Evolutionary conservation across 2,113 vertebrate genomes (phyloP).

Genomic region (Carassius auratus): DNA sequence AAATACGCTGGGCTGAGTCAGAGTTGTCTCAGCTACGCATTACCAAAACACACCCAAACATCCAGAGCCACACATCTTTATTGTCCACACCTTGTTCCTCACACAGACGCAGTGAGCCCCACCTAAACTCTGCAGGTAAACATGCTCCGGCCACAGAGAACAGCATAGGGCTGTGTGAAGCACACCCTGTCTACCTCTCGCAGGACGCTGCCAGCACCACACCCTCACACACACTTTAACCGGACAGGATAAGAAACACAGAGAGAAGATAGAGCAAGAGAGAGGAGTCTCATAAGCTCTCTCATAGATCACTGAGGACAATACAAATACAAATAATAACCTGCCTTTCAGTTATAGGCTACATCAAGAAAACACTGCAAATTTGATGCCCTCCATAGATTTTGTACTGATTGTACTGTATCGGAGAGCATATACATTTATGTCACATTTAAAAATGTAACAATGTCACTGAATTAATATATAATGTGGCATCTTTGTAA

Average conservation of each 20-base stretch:
- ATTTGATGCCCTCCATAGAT: no score
- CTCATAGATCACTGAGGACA: not conserved
- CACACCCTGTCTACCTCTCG: conserved; percentile 46
- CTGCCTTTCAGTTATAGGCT: not conserved
- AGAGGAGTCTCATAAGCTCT: not conserved
- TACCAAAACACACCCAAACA: conserved; percentile 51
- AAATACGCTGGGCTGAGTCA: conserved; percentile 49
- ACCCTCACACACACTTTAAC: conserved; percentile 33
- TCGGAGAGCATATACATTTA: no score
- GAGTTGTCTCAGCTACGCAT: conserved; percentile 18
- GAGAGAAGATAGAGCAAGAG: no score
- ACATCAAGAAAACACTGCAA: not conserved
- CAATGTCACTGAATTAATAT: not conserved
- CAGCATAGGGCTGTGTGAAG: not conserved
- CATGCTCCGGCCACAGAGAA: conserved; percentile 2
- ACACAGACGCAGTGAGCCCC: conserved; percentile 38
- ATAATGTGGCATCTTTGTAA: not conserved
- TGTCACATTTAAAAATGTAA: not conserved
- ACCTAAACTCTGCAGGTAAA: conserved; percentile 43
- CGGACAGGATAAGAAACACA: not conserved
- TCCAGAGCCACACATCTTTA: conserved; percentile 33
- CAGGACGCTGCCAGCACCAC: conserved; percentile 51
- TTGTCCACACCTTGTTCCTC: conserved; percentile 49
- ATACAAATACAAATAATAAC: conserved; percentile 18
- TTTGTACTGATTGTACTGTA: not conserved